These are phyloP conservation scores for Pseudomyrmex concolor DNA, from an alignment of 1,140 invertebrate species.

Conservation along the genomic window DNA sequence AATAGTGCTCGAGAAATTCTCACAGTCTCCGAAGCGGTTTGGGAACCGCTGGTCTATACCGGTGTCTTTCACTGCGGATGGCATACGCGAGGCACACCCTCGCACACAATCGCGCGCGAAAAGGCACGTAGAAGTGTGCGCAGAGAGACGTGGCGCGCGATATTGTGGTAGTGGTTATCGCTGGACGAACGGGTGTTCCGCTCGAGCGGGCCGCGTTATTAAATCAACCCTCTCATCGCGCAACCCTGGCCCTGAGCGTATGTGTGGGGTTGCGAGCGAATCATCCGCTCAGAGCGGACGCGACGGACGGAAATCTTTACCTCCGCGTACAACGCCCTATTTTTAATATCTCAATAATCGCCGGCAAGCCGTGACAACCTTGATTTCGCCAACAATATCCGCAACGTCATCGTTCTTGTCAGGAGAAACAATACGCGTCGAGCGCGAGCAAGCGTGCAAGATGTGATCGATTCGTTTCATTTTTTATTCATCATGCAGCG, in stretches of 20 bases:
- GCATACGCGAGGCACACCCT: slow-evolving; percentile 29
- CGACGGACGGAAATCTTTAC: slow-evolving; percentile 29
- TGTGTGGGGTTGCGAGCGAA: slow-evolving; percentile 15
- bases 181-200: slow-evolving; percentile 27
- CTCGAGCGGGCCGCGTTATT: slow-evolving; percentile 50
- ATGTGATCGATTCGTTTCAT: slow-evolving; percentile 38
- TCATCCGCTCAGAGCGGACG: slow-evolving; percentile 22
- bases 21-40: not conserved
- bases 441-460: slow-evolving; percentile 11
- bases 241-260: slow-evolving; percentile 13
- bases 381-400: slow-evolving; percentile 23
- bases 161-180: slow-evolving; percentile 44
- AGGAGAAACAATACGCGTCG: slow-evolving; percentile 23
- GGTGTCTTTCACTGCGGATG: not conserved
- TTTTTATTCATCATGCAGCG: slow-evolving; percentile 34
- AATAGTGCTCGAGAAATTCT: not conserved
- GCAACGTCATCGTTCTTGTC: not conserved
- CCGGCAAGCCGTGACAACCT: slow-evolving; percentile 27
- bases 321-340: slow-evolving; percentile 43
- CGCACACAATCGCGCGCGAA: slow-evolving; percentile 11
- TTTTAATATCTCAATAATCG: slow-evolving; percentile 48
- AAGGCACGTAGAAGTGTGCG: not conserved
- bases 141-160: slow-evolving; percentile 7
- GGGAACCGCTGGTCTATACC: slow-evolving; percentile 32
- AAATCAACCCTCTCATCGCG: slow-evolving; percentile 54